Percentiles rank a stretch among this genome's conserved stretches.
phyloP scores from a whole-genome alignment of 2,113 vertebrate species.

The Sarotherodon lohbergeri region DNA sequence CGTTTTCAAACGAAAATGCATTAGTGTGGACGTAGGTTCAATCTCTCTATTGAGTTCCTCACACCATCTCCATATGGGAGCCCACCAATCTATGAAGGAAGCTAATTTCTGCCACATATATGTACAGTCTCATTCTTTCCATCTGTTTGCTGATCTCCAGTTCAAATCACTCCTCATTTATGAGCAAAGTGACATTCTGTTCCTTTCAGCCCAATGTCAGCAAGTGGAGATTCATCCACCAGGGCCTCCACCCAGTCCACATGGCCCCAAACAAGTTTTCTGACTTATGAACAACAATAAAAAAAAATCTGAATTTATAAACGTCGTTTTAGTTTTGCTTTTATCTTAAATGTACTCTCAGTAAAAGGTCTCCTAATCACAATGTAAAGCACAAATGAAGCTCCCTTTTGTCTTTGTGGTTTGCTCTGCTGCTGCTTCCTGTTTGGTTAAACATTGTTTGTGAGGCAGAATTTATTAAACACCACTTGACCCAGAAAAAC shows the following conservation, averaged over 20 bases:
- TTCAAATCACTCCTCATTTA: neutral
- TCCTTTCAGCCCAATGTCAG: fast-evolving
- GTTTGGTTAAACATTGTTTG: neutral
- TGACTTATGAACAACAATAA: neutral
- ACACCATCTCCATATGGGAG: too few relatives aligned
- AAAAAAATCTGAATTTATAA: neutral
- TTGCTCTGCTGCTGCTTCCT: neutral
- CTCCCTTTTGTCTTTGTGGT: neutral
- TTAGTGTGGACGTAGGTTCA: too few relatives aligned
- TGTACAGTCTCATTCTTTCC: fast-evolving
- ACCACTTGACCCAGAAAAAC: neutral
- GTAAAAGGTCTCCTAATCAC: neutral
- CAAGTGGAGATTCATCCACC: fast-evolving
- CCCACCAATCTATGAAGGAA: neutral
- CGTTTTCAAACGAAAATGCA: too few relatives aligned
- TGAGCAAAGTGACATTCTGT: neutral
- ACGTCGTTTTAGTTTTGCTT: neutral
- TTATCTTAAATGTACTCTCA: neutral
- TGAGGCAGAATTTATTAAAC: neutral
- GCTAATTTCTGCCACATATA: neutral
- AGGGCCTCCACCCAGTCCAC: neutral
- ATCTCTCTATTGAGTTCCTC: too few relatives aligned
- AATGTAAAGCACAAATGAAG: neutral
- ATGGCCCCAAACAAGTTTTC: neutral
- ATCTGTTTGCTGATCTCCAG: neutral